phyloP scores from a whole-genome alignment of 1,140 invertebrate genomes.

The Globodera rostochiensis region DNA sequence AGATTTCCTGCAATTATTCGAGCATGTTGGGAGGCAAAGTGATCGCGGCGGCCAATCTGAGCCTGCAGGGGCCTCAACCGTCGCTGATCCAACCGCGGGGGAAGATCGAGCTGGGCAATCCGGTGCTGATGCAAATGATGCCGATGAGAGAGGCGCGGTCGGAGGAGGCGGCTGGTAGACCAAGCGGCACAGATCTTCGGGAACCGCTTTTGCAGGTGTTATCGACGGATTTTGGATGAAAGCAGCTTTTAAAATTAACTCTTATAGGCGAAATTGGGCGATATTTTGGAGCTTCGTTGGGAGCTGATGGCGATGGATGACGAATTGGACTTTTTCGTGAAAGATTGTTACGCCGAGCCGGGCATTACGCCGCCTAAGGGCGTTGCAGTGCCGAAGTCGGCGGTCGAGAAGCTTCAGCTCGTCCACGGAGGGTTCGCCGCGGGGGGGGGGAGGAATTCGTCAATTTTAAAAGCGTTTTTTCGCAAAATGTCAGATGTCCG shows the following conservation, averaged over 20 bases:
- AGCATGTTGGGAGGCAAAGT: slow-evolving; percentile 62
- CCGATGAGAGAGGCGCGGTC: slow-evolving; percentile 13
- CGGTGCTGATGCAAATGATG: slow-evolving; percentile 63
- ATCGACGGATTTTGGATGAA: slow-evolving; percentile 21
- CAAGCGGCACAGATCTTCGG: slow-evolving; percentile 22
- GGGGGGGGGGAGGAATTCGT: background rate
- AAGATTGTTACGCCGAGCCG: slow-evolving; percentile 61
- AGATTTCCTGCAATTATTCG: slow-evolving; percentile 55
- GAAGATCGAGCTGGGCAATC: slow-evolving; percentile 65
- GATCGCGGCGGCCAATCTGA: slow-evolving; percentile 62
- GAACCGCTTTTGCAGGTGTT: slow-evolving; percentile 49
- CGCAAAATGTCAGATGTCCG: slow-evolving; percentile 49
- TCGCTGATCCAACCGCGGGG: slow-evolving; percentile 64
- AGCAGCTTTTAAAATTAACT: background rate
- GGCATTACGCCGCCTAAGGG: slow-evolving; percentile 39
- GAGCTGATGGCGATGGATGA: slow-evolving; percentile 66
- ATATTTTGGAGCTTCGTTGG: slow-evolving; percentile 64
- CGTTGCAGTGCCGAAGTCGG: slow-evolving; percentile 50
- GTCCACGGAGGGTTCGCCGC: slow-evolving; percentile 4
- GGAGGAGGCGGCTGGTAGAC: slow-evolving; percentile 26
- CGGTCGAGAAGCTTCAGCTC: slow-evolving; percentile 28
- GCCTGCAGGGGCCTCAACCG: slow-evolving; percentile 61
- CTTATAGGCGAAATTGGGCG: slow-evolving; percentile 62
- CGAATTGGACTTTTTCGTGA: slow-evolving; percentile 64
- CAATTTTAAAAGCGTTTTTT: background rate